Conservation (phyloP, 1,140 invertebrate species). For the Sminthurides bifidus region DNA sequence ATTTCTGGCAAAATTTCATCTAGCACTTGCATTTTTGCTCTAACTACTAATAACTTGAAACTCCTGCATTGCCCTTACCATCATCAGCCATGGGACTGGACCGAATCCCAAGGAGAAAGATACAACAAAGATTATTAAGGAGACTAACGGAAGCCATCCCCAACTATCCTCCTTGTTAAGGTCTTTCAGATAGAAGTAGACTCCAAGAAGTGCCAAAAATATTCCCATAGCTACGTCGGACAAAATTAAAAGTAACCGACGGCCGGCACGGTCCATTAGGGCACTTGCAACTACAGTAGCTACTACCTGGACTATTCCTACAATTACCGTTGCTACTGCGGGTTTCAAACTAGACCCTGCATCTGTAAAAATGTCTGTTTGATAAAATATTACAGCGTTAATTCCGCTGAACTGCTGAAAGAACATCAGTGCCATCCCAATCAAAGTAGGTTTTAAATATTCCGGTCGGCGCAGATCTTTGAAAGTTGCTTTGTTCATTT, state of each 20-base stretch:
- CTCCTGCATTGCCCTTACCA: no score
- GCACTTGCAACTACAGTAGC: constrained; percentile 35
- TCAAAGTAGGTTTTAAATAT: constrained; percentile 16
- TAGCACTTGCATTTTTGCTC: no score
- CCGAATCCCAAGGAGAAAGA: constrained; percentile 66
- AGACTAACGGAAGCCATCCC: constrained; percentile 56
- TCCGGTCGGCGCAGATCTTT: constrained; percentile 10
- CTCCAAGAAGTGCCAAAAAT: constrained; percentile 26
- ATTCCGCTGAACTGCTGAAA: constrained; percentile 30
- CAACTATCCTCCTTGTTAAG: constrained; percentile 34
- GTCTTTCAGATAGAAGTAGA: constrained; percentile 32
- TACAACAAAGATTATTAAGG: constrained; percentile 59
- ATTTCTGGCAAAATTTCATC: no score
- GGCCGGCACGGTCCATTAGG: constrained; percentile 41
- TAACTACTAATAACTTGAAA: no score
- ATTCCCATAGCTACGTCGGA: constrained; percentile 30
- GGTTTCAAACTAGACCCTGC: constrained; percentile 61
- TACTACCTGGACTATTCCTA: constrained; percentile 36
- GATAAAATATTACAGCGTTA: constrained; percentile 42
- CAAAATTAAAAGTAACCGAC: constrained; percentile 38
- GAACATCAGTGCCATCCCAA: constrained; percentile 27
- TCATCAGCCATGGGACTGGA: constrained; percentile 54
- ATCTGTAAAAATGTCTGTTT: constrained; percentile 43
- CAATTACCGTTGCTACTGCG: constrained; percentile 36
- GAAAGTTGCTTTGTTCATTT: constrained; percentile 3